phyloP scores from a whole-genome alignment of 2,797 vertebrate genomes.

The Saxicola maurus region DNA sequence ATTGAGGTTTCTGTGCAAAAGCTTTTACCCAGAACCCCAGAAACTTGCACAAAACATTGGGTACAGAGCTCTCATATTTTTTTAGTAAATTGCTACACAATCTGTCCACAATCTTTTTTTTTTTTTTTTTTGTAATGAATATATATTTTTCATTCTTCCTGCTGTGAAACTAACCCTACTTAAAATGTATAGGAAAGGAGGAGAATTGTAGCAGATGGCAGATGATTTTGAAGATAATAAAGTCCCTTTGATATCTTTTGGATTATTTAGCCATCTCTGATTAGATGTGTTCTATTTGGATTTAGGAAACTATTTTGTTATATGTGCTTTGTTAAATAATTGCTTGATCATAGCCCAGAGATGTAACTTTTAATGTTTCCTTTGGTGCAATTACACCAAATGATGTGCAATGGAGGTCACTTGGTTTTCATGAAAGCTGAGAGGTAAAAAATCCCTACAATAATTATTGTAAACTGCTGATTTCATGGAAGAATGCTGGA shows the following conservation, averaged over 20 bases:
- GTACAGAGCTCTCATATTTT: background rate
- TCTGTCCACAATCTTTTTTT: background rate
- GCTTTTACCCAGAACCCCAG: background rate
- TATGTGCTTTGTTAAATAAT: background rate
- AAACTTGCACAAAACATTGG: fast-evolving
- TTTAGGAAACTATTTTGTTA: background rate
- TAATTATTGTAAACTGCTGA: background rate
- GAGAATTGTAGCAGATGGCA: background rate
- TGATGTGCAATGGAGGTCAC: background rate
- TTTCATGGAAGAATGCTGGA: background rate
- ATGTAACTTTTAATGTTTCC: background rate
- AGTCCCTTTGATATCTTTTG: background rate
- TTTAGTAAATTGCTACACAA: background rate
- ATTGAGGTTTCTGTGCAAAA: background rate
- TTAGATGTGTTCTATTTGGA: background rate
- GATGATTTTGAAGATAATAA: background rate
- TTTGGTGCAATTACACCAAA: background rate
- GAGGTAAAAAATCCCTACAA: background rate
- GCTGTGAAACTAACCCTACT: background rate
- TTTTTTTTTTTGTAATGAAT: background rate
- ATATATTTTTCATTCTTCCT: background rate
- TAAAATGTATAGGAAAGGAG: background rate
- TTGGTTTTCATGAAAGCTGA: background rate
- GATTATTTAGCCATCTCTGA: background rate
- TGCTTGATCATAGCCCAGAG: background rate